Percentiles rank a stretch among this genome's conserved stretches.
Evolutionary conservation across 1,140 invertebrate genomes (phyloP).

Genomic region (Andrena cerasifolii): DNA sequence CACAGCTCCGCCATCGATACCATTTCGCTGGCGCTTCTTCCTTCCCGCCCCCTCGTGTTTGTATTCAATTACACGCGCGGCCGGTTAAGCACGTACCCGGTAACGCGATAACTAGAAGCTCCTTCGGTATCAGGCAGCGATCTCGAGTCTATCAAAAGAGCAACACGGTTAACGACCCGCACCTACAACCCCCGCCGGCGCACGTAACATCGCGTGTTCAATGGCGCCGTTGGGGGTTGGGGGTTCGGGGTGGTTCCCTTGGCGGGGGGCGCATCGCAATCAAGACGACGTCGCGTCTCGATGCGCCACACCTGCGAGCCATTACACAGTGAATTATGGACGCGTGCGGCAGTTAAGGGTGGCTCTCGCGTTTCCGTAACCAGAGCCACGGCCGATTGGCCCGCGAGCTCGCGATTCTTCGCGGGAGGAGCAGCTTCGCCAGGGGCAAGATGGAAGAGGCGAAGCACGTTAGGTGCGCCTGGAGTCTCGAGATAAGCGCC

Average conservation of each 20-base stretch:
- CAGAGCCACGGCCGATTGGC: conserved; percentile 29
- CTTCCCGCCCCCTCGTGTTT: conserved; percentile 24
- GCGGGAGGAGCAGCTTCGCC: not conserved
- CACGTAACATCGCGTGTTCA: conserved; percentile 48
- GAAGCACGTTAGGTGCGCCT: conserved; percentile 63
- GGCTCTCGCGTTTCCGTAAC: conserved; percentile 27
- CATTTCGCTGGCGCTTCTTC: not conserved
- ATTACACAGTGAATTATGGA: conserved; percentile 48
- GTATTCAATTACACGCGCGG: conserved; percentile 39
- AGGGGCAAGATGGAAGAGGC: conserved; percentile 13
- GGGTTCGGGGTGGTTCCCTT: not conserved
- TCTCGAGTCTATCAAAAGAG: conserved; percentile 51
- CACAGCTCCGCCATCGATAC: too few relatives aligned
- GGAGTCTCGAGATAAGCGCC: conserved; percentile 70
- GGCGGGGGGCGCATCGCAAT: conserved; percentile 19
- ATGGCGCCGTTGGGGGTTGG: conserved; percentile 37
- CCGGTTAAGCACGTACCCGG: conserved; percentile 35
- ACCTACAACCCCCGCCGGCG: not conserved
- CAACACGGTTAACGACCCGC: conserved; percentile 45
- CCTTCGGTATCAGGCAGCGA: conserved; percentile 36
- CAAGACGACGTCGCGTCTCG: conserved; percentile 37
- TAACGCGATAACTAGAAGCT: conserved; percentile 40
- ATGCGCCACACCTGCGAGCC: conserved; percentile 38
- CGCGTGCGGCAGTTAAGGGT: conserved; percentile 14
- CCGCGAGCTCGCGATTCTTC: conserved; percentile 27